Evolutionary conservation across 2,113 vertebrate species (phyloP), one percentile per base, ranked within the genome.

Genomic region (Machaerirhynchus nigripectus): DNA sequence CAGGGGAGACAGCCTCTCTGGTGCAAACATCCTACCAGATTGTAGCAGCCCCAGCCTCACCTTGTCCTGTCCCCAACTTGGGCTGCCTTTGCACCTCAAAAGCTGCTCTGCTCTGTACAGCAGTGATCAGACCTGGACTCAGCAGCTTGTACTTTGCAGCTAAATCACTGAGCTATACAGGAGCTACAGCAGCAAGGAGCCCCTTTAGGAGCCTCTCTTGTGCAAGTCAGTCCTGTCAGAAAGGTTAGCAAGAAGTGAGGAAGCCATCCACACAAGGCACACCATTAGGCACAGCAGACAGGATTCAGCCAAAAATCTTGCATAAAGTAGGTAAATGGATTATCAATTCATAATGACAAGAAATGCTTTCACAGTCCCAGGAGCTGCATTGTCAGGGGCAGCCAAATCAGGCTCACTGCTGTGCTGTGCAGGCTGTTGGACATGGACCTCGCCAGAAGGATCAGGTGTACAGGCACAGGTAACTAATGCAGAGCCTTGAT

Each of bases 21-120:
- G 42, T 26, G 52, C 42, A 19, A 28, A 27, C 40, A 17, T 1
- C 15, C 3, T 4, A 4, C 13, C 30, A 7, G 26, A 28, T 0
- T 6, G 9, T 1, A 24, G 27, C 57, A 76, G 74, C 13, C 14
- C 17, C 70, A 69, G 26, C 6, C 71, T 13, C 52, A 23, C 12
- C 26, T 11, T 39, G 30, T 28, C 40, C 31, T 31, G 23, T 13
- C 31, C 76, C 44, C 40, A 27, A 3, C 24, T 2, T 7, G 28
- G 27, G 40, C 39, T 47, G 60, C 28, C 68, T 39, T 11, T 37
- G 49, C 37, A 19, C 20, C 70, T n/a, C 17, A 0, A 39, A 31
- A 42, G 21, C 19, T 50, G 44, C 44, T 78, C 27, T 63, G 42
- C 39, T 35, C 9, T 11, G 39, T 28, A 10, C 27, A 69, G 63